phyloP scores from a whole-genome alignment of 2,888 invertebrate species.

The Diplazon laetatorius region DNA sequence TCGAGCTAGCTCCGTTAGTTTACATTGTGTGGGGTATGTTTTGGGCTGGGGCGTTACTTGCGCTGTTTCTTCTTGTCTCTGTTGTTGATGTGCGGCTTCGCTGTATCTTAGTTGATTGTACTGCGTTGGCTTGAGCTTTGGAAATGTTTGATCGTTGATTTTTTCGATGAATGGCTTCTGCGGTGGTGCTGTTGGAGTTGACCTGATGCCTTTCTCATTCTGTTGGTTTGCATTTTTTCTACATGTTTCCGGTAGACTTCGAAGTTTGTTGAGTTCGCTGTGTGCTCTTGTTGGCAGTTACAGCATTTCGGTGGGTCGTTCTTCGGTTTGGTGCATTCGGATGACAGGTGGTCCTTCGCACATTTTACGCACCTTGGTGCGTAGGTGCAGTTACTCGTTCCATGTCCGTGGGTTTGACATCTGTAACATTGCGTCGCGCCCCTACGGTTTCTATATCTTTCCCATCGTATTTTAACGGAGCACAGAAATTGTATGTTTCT shows the following conservation, averaged over 20 bases:
- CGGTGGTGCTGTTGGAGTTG: not conserved
- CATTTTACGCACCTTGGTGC: conserved; percentile 15
- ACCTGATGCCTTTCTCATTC: not conserved
- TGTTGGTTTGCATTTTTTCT: not conserved
- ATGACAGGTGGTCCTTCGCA: not conserved
- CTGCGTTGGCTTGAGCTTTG: too few species aligned
- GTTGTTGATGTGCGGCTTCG: too few species aligned
- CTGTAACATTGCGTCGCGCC: conserved; percentile 7
- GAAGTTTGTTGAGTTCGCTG: not conserved
- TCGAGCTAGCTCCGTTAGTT: too few species aligned
- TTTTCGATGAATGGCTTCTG: too few species aligned
- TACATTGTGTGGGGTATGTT: too few species aligned
- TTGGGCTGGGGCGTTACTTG: too few species aligned
- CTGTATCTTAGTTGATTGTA: too few species aligned
- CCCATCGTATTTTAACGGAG: not conserved
- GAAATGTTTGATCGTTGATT: too few species aligned
- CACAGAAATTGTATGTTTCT: not conserved
- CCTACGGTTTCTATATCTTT: not conserved
- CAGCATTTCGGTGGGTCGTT: not conserved
- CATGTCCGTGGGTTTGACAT: not conserved
- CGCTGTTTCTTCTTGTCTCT: too few species aligned
- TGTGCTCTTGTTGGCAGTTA: not conserved
- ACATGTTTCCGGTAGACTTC: not conserved
- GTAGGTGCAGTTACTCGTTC: conserved; percentile 14
- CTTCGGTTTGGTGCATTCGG: not conserved